These are phyloP conservation scores for Sylvicola fuscatus DNA, from an alignment of 2,888 invertebrate genomes.

Conservation along the genomic window DNA sequence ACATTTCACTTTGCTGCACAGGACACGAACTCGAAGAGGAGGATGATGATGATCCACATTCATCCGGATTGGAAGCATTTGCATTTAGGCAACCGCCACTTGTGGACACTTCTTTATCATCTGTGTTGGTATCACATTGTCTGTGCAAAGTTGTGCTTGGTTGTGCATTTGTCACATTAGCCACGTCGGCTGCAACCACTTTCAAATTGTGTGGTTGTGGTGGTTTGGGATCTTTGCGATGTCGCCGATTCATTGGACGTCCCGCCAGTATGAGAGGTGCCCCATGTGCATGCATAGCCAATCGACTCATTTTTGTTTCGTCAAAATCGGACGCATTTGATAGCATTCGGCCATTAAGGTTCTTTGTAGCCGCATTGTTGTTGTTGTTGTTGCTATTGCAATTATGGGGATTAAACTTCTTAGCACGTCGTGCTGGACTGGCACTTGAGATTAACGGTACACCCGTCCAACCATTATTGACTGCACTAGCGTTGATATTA, in stretches of 20 bases:
- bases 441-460: constrained; percentile 66
- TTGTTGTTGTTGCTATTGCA: constrained; percentile 5
- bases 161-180: too few relatives aligned
- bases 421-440: constrained; percentile 29
- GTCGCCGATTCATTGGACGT: constrained; percentile 22
- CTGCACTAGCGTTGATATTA: constrained; percentile 13
- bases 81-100: too few relatives aligned
- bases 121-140: constrained; percentile 44
- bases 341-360: constrained; percentile 4
- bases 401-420: constrained; percentile 13
- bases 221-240: constrained; percentile 27
- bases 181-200: too few relatives aligned
- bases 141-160: constrained; percentile 14
- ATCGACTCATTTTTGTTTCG: constrained; percentile 33
- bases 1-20: constrained; percentile 31
- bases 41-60: constrained; percentile 15
- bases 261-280: constrained; percentile 61
- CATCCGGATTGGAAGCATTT: too few relatives aligned
- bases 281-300: constrained; percentile 69
- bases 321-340: constrained; percentile 9
- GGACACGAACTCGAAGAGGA: constrained; percentile 22
- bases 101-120: constrained; percentile 55
- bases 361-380: constrained; percentile 4
- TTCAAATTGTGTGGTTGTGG: too few relatives aligned
- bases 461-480: constrained; percentile 48